phyloP scores from a whole-genome alignment of 1,140 invertebrate genomes.

The Oreohelix idahoensis region DNA sequence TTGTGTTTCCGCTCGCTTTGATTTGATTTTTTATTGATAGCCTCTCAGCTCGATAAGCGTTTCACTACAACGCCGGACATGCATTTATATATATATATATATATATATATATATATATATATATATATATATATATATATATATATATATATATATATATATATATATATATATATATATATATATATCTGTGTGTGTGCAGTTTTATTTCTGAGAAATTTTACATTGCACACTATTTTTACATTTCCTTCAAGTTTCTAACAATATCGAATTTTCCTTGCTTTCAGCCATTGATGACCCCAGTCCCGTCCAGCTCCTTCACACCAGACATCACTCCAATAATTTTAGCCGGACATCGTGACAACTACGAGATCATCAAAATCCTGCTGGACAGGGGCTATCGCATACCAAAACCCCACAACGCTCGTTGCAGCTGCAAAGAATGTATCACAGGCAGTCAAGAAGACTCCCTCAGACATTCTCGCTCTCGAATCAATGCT shows the following conservation, averaged over 20 bases:
- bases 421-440: slow-evolving; percentile 71
- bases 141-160: too few species aligned
- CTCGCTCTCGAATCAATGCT: slow-evolving; percentile 90
- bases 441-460: slow-evolving; percentile 78
- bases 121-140: too few species aligned
- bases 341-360: slow-evolving; percentile 93
- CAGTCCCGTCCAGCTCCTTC: slow-evolving; percentile 77
- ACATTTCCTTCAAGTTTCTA: background rate
- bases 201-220: too few species aligned
- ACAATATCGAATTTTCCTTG: background rate
- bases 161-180: too few species aligned
- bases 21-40: too few species aligned
- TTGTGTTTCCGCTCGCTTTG: too few species aligned
- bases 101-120: too few species aligned
- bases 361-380: slow-evolving; percentile 99
- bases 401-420: slow-evolving; percentile 72
- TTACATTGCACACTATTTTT: too few species aligned
- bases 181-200: too few species aligned
- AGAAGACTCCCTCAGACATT: slow-evolving; percentile 84
- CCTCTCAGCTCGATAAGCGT: too few species aligned
- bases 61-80: too few species aligned
- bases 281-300: slow-evolving; percentile 54
- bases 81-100: too few species aligned
- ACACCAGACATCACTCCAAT: slow-evolving; percentile 97
- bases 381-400: slow-evolving; percentile 85